Evolutionary conservation across 2,797 vertebrate species (phyloP).

Genomic region (Spinus pinus): DNA sequence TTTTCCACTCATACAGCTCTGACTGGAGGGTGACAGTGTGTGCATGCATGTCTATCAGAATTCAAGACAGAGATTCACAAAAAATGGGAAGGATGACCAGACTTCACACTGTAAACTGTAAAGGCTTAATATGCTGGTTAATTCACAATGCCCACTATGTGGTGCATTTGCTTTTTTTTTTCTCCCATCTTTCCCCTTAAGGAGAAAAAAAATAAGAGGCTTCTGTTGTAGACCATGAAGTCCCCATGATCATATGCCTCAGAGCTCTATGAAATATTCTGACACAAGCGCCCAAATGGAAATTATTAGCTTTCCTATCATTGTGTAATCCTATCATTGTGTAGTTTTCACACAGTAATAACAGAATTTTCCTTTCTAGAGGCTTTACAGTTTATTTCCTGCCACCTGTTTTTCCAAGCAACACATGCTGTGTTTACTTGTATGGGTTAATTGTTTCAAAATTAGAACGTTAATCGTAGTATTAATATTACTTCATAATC

Average conservation of each 20-base stretch:
- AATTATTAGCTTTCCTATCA: background rate
- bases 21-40: background rate
- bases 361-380: background rate
- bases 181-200: fast-evolving
- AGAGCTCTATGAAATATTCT: background rate
- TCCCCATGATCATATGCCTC: background rate
- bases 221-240: background rate
- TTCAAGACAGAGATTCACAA: background rate
- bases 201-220: background rate
- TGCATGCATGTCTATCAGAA: background rate
- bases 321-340: background rate
- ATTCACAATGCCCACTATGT: background rate
- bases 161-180: background rate
- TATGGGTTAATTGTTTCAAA: background rate
- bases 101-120: background rate
- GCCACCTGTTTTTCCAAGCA: background rate
- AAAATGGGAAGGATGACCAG: background rate
- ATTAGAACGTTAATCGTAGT: background rate
- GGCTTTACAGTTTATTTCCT: background rate
- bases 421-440: background rate
- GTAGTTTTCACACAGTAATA: background rate
- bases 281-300: background rate
- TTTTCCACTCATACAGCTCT: background rate
- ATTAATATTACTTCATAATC: background rate
- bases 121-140: background rate